Evolutionary conservation across 2,797 vertebrate genomes (phyloP).

Genomic region (Chelidonichthys spinosus): DNA sequence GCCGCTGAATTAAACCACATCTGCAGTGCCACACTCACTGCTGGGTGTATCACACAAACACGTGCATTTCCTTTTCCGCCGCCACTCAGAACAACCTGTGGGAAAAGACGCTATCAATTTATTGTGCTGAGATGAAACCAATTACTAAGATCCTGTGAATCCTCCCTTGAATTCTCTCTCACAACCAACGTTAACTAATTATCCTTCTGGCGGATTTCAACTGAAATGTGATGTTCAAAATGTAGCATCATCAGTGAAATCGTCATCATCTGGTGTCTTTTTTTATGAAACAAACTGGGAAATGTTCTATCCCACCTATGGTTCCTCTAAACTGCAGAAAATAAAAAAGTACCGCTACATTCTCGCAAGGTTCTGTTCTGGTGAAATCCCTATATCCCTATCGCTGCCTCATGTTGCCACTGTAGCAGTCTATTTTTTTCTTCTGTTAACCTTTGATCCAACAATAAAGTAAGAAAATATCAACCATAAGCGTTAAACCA

Average conservation of each 20-base stretch:
- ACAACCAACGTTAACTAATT: background rate
- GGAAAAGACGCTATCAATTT: conserved; percentile 57
- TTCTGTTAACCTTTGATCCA: background rate
- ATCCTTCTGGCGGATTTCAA: no score
- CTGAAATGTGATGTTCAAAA: no score
- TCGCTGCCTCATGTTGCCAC: no score
- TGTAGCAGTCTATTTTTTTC: no score
- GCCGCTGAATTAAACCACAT: conserved; percentile 31
- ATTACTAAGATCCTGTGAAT: conserved; percentile 24
- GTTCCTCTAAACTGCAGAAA: no score
- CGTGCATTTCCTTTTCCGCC: conserved; percentile 53
- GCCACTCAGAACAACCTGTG: conserved; percentile 33
- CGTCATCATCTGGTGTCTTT: no score
- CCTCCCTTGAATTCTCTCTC: conserved; percentile 25
- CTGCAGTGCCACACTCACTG: conserved; percentile 31
- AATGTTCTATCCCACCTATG: no score
- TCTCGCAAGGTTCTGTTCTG: no score
- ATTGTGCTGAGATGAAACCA: conserved; percentile 12
- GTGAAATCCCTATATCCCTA: no score
- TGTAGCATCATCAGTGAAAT: no score
- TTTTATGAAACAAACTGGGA: no score
- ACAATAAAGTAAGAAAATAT: background rate
- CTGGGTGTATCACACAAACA: conserved; percentile 48
- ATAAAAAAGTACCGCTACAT: no score
- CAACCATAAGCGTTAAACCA: background rate